A percentile compares a stretch with the other conserved stretches of the same genome.
Conservation (phyloP, 1,140 invertebrate genomes). For the Tribolium castaneum region DNA sequence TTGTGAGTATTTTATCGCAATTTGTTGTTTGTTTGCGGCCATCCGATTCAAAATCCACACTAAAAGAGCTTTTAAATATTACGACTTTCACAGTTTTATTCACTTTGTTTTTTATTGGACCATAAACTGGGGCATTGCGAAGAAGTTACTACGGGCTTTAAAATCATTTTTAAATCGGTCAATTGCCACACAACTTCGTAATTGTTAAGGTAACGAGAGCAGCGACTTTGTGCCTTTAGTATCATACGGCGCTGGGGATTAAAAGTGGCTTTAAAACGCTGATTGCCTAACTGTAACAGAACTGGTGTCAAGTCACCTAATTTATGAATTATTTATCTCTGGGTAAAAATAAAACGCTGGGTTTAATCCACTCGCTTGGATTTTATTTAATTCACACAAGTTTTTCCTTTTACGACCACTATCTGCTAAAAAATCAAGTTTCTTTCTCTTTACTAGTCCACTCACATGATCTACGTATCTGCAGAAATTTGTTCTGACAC, state of each 20-base stretch:
- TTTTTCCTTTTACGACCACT: too few species aligned
- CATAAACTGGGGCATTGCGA: not conserved
- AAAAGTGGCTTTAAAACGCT: not conserved
- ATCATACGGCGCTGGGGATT: not conserved
- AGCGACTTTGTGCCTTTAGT: not conserved
- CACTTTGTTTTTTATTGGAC: slow-evolving; percentile 16
- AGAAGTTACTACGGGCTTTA: not conserved
- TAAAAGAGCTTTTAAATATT: slow-evolving; percentile 16
- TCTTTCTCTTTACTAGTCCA: too few species aligned
- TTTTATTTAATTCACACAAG: too few species aligned
- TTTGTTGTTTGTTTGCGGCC: slow-evolving; percentile 26
- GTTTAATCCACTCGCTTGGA: too few species aligned
- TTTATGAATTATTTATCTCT: not conserved
- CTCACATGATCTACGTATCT: too few species aligned
- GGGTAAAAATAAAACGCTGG: not conserved
- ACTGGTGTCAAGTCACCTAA: not conserved
- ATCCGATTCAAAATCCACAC: not conserved
- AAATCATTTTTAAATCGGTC: not conserved
- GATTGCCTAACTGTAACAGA: not conserved
- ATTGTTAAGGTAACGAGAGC: not conserved
- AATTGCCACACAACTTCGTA: not conserved
- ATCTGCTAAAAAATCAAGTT: too few species aligned
- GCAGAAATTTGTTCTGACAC: too few species aligned
- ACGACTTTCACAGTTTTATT: slow-evolving; percentile 28
- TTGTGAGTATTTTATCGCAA: slow-evolving; percentile 69